Evolutionary conservation across 2,797 vertebrate species (phyloP), one percentile per base, ranked within the genome.

Genomic region (Glyptemys insculpta): DNA sequence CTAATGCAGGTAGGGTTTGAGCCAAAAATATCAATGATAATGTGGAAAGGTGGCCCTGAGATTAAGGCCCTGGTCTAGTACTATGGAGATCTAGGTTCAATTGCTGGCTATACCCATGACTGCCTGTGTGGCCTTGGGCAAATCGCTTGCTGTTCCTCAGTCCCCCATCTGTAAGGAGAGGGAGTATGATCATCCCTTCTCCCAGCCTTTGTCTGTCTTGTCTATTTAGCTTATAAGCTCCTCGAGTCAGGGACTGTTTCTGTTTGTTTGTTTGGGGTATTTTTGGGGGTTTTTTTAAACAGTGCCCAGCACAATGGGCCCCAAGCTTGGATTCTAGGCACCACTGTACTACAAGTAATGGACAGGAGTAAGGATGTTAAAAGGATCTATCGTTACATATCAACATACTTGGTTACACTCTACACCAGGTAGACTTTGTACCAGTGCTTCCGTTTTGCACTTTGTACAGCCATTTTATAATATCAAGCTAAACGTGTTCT

Each of bases 111-210:
- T 85, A 50, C 8, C 8, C 21, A 53, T 80, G 25, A 82, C 5
- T 9, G 0, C 0, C 6, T 49, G 1, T 41, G 76, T 50, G 56
- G 50, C 47, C 41, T 6, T n/a, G 31, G 76, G 34, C 16, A 68
- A 68, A n/a, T 37, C 18, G 9, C n/a, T 68, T 2, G 18, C n/a
- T 68, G 65, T 11, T 68, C 65, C 65, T 68, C 65, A 37, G n/a
- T 37, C 62, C 34, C 34, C 18, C 62, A 68, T 37, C 62, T n/a
- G 16, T 19, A n/a, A n/a, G 16, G 34, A 16, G 62, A 65, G 34
- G 34, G 62, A 65, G 31, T 65, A 18, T n/a, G 34, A n/a, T n/a
- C 34, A 37, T 19, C 8, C 16, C 62, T 19, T 65, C 62, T n/a
- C 34, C 34, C 62, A 37, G 34, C 16, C 62, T 65, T 18, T 65